These are phyloP conservation scores for Amphibalanus amphitrite DNA, from an alignment of 1,140 invertebrate species.

Conservation along the genomic window DNA sequence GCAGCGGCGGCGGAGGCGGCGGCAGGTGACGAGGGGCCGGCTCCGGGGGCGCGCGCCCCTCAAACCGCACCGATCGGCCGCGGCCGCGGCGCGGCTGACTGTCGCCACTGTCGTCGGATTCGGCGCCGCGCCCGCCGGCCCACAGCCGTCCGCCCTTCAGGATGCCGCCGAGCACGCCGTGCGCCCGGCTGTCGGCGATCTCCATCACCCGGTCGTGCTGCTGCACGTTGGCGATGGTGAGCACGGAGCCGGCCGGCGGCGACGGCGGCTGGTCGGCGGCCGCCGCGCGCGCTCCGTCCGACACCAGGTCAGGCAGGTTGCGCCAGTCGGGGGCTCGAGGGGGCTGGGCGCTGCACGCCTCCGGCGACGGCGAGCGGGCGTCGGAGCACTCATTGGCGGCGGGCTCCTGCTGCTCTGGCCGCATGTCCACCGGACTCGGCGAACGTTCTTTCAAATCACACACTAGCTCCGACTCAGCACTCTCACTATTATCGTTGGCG, in stretches of 20 bases:
- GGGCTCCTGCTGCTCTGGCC: too few relatives aligned
- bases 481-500: too few relatives aligned
- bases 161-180: not conserved
- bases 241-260: not conserved
- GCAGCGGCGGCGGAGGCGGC: not conserved
- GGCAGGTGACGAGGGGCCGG: too few relatives aligned
- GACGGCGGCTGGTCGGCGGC: too few relatives aligned
- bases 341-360: not conserved
- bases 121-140: too few relatives aligned
- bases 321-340: not conserved
- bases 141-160: not conserved
- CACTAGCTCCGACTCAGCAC: too few relatives aligned
- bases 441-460: too few relatives aligned
- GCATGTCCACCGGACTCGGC: too few relatives aligned
- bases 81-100: not conserved
- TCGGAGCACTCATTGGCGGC: too few relatives aligned
- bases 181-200: not conserved
- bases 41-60: not conserved
- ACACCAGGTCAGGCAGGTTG: not conserved
- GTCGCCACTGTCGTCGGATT: not conserved
- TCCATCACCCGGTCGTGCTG: not conserved
- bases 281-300: not conserved
- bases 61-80: not conserved
- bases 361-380: too few relatives aligned
- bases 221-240: not conserved